Evolutionary conservation across 2,113 vertebrate species (phyloP).

Genomic region (Ammodytes marinus): DNA sequence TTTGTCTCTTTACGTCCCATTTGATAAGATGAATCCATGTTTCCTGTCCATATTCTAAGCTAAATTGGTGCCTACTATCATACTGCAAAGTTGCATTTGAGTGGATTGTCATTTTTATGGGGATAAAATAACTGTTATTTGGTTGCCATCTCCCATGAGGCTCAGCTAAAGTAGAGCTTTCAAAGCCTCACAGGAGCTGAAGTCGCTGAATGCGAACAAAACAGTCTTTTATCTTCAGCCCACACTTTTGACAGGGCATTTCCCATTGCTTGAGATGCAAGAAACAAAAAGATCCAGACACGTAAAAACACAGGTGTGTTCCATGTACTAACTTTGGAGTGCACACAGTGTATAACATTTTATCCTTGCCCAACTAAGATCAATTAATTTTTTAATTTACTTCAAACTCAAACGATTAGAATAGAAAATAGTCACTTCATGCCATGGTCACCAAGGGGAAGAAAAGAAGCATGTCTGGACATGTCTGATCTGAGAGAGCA

Average conservation of each 20-base stretch:
- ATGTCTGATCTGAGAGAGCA: neutral
- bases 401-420: no score
- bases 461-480: no score
- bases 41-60: neutral
- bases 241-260: neutral
- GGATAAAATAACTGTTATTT: neutral
- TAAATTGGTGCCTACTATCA: neutral
- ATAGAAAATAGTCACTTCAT: no score
- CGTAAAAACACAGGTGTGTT: neutral
- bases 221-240: neutral
- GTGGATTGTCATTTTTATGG: neutral
- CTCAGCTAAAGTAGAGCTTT: neutral
- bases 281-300: neutral
- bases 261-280: neutral
- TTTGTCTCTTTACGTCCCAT: neutral
- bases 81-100: neutral
- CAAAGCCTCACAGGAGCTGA: neutral
- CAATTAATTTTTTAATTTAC: no score
- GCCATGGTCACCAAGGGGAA: neutral
- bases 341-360: neutral
- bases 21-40: neutral
- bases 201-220: neutral
- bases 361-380: neutral
- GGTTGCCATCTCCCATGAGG: constrained; percentile 3
- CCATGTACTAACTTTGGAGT: neutral